Evolutionary conservation across 2,797 vertebrate species (phyloP), one percentile per base, ranked within the genome.

Genomic region (Yasuhikotakia modesta): DNA sequence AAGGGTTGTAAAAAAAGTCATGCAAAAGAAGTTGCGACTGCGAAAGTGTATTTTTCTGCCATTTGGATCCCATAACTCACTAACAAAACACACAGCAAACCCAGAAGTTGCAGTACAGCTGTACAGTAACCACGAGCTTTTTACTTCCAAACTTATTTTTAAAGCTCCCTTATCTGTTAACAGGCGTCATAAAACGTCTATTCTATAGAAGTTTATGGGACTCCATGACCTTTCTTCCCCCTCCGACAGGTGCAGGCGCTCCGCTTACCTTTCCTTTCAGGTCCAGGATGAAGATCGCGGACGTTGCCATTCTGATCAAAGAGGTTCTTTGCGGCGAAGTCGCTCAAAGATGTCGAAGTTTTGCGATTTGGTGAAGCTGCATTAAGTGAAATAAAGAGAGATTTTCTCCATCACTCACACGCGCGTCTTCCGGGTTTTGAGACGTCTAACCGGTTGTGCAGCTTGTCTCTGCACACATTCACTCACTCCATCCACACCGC

Each of bases 201-300:
- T 50, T n/a, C 17, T 12, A n/a, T n/a, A n/a, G n/a, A 13, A 35
- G 77, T 46, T 66, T 61, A 16, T 30, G 39, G 24, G 35, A 65
- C 43, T 53, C 32, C 13, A 21, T 48, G 76, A 78, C 60, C 58
- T 71, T 63, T 63, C 35, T n/a, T 67, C 64, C 53, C n/a, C 43
- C 35, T 64, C 65, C 73, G 72, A 76, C 70, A 78, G 80, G 66
- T 57, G 76, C 68, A 71, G 46, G 21, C 32, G 70, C 43, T 46
- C 19, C 53, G 64, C 92, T 94, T 89, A 94, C 94, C 94, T 95
- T 95, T 35, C 94, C 94, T 81, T 95, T 95, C 79, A 94, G 82
- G 87, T 95, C 94, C 22, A 94, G 88, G 78, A 95, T 91, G 78
- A 94, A 95, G 67, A 95, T 88, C 60, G 94, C 94, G 24, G 94